These are phyloP conservation scores for Danio tinwini DNA, from an alignment of 2,797 vertebrate species.

Conservation along the genomic window DNA sequence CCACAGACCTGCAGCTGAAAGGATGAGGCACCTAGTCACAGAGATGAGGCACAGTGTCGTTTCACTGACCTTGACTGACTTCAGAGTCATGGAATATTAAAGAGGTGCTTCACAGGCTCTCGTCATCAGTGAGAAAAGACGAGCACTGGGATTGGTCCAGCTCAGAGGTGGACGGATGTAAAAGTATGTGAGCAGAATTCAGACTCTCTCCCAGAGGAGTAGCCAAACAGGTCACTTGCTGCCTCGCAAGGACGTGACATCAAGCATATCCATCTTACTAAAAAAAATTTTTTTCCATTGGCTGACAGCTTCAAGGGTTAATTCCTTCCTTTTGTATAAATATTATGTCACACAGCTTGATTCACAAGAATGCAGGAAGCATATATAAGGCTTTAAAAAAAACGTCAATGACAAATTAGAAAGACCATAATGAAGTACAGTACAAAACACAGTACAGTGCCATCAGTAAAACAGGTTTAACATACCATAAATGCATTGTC, in stretches of 20 bases:
- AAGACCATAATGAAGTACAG: background rate
- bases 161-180: conserved; percentile 61
- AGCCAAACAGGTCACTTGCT: conserved; percentile 45
- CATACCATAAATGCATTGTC: background rate
- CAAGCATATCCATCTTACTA: conserved; percentile 13
- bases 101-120: conserved; percentile 40
- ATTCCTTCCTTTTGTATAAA: background rate
- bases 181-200: conserved; percentile 70
- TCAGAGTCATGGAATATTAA: conserved; percentile 55
- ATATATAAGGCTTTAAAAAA: background rate
- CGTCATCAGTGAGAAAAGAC: conserved; percentile 53
- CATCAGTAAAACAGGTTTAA: background rate
- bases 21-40: conserved; percentile 55
- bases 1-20: conserved; percentile 45
- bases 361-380: conserved; percentile 3
- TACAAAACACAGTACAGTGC: no score
- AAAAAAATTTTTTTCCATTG: conserved; percentile 11
- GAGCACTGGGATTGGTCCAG: conserved; percentile 66
- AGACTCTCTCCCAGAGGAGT: conserved; percentile 63
- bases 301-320: conserved; percentile 2
- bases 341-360: background rate
- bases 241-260: conserved; percentile 49
- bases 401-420: background rate
- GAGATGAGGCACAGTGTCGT: conserved; percentile 46
- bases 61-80: conserved; percentile 60